Base-by-base conservation (phyloP, 2,113 vertebrate species). In the Micromys minutus region DNA sequence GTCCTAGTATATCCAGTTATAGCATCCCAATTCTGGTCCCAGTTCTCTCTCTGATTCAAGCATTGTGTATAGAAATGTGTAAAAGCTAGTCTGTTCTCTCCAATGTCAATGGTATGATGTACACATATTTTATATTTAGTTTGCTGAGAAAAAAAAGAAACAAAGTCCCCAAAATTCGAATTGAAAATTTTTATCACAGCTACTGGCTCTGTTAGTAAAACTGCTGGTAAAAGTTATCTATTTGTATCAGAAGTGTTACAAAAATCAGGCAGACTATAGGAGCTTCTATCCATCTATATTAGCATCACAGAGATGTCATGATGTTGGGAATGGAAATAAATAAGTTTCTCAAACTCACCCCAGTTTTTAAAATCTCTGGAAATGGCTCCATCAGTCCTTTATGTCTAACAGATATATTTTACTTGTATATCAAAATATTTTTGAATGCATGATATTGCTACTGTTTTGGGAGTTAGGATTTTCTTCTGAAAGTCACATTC, bases 401-500 rank as follows among this genome's bases (percentile, higher is more conserved):
- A n/a, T 24, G 15, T 91, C 55, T 96, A 57, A 65, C 76, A 92
- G 74, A n/a, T 91, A 7, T 89, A 95, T 79, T 50, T 95, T 29
- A 92, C 59, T 95, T 74, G 10, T 59, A n/a, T 94, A 74, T 87
- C 79, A 29, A 84, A 87, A 76, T 75, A 61, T 50, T 93, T 95
- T 93, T 76, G 12, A 93, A 76, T 91, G 22, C 36, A 93, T 95
- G 39, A 24, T 52, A 34, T 79, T 93, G 74, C 69, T 95, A 50
- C 76, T 91, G 0, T 34, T 89, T 61, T 47, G 61, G 6, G 39
- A 12, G 39, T 16, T 36, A 24, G 31, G 5, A 7, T n/a, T 89
- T 96, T 36, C 61, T 97, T 94, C 69, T 94, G 76, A 86, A 94
- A 21, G 90, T 79, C 34, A 72, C 67, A 79, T 39, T 96, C 47